Base-by-base conservation (phyloP, 2,888 invertebrate genomes). In the Cyclophora albipunctata region DNA sequence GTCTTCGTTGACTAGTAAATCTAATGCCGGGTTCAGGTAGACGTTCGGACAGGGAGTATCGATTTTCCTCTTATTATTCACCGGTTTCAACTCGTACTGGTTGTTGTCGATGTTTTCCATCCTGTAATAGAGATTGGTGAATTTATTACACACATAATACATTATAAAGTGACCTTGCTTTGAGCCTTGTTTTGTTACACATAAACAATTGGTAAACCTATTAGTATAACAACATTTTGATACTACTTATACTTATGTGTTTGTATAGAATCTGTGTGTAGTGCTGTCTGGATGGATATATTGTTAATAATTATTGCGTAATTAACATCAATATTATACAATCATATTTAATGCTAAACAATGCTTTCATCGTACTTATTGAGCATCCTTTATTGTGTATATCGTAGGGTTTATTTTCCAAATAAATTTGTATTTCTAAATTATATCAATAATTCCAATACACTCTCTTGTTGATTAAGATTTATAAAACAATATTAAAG, bases 81-180 rank as follows among this genome's bases (percentile, higher is more conserved):
- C 66, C 4, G 81, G 78, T 60, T 75, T 82, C 3, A 89, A 71
- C 75, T 89, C 89, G 59, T 87, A 88, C 61, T 83, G 76, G 49
- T 89, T 89, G 67, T 89, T 89, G 69, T 89, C 67, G 35, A 88
- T 53, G 2, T 68, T 61, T 47, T 78, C 81, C 87, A 87, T 87
- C 43, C 61, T 61, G 59, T 3, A 56, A 56, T 44, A 40, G 5
- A 45, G 6, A 49, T 51, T 50, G 43, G 67, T 69, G 62, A n/a
- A 60, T 69, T 37, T 43, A 33, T 37, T 45, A 45, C 5, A 42
- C 5, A 34, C 6, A 35, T 35, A 6, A 43, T 5, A 47, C 7
- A 40, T 6, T 40, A 7, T 40, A 1, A 3, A 6, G 3, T 40
- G n/a, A n/a, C 40, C 3, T 40, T 3, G 5, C 40, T 7, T 40